Conservation (phyloP, 1,140 invertebrate genomes). For the Anastrepha ludens region DNA sequence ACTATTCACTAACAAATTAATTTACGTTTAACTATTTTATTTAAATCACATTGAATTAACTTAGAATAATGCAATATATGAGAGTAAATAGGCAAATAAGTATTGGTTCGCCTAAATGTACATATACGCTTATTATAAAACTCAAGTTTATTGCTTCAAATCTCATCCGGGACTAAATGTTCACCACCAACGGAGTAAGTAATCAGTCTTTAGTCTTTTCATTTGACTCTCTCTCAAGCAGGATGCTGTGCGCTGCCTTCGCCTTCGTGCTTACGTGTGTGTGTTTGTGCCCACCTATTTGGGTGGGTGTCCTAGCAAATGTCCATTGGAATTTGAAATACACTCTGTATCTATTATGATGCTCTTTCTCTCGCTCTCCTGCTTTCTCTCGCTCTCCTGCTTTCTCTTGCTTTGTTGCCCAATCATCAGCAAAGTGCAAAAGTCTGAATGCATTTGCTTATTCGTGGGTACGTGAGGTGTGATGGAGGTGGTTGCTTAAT, state of each 20-base stretch:
- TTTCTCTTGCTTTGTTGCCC: neutral
- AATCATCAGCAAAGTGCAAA: neutral
- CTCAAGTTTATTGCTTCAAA: slow-evolving; percentile 58
- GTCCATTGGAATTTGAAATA: slow-evolving; percentile 19
- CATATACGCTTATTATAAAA: slow-evolving; percentile 41
- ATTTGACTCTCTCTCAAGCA: slow-evolving; percentile 12
- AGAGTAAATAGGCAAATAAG: neutral
- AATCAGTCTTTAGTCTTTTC: slow-evolving; percentile 46
- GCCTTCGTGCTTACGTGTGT: neutral
- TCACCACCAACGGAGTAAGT: slow-evolving; percentile 41
- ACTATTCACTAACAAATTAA: neutral
- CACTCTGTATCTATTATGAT: slow-evolving; percentile 42
- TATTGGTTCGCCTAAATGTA: slow-evolving; percentile 33
- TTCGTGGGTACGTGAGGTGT: neutral
- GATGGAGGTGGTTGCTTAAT: neutral
- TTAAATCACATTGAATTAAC: slow-evolving; percentile 16
- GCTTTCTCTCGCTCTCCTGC: neutral
- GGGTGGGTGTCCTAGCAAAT: neutral
- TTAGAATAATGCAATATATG: neutral
- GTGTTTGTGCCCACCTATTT: neutral
- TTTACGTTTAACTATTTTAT: slow-evolving; percentile 19
- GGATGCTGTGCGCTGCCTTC: slow-evolving; percentile 32
- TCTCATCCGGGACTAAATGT: slow-evolving; percentile 72
- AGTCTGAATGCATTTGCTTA: neutral
- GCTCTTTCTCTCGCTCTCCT: neutral